Percentiles rank a stretch among this genome's conserved stretches.
Evolutionary conservation across 2,113 vertebrate genomes (phyloP).

Genomic region (Tragelaphus buxtoni): DNA sequence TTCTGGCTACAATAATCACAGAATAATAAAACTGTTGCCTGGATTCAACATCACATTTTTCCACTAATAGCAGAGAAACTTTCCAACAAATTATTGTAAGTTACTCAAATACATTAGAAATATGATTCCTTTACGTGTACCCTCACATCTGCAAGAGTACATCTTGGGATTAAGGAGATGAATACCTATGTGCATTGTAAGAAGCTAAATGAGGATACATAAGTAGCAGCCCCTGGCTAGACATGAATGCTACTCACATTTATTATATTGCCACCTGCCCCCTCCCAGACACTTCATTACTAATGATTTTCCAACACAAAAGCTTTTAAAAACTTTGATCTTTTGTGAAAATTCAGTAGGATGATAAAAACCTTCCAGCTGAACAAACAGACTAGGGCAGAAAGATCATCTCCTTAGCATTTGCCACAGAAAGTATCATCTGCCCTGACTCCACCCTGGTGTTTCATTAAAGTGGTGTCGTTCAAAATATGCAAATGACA

Average conservation of each 20-base stretch:
- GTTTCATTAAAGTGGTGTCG: slow-evolving; percentile 61
- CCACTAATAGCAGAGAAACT: background rate
- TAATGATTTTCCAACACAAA: slow-evolving; percentile 35
- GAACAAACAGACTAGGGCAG: slow-evolving; percentile 52
- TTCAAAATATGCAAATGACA: slow-evolving; percentile 66
- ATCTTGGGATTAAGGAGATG: background rate
- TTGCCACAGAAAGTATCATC: slow-evolving; percentile 32
- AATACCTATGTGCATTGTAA: background rate
- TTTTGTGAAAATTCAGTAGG: slow-evolving; percentile 31
- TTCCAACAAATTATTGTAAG: background rate
- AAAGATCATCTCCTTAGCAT: background rate
- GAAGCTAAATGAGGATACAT: background rate
- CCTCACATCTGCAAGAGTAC: background rate
- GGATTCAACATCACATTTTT: slow-evolving; percentile 6
- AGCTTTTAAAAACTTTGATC: slow-evolving; percentile 43
- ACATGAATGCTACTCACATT: background rate
- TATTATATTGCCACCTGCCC: background rate
- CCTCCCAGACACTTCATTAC: background rate
- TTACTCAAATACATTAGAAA: background rate
- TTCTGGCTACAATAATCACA: background rate
- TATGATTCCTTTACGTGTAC: background rate
- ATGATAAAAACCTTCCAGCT: slow-evolving; percentile 39
- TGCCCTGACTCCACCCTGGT: slow-evolving; percentile 40
- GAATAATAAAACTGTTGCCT: slow-evolving; percentile 10
- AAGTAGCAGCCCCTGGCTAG: background rate